Evolutionary conservation across 2,113 vertebrate genomes (phyloP), one percentile per base, ranked within the genome.

Genomic region (Oryzias celebensis): DNA sequence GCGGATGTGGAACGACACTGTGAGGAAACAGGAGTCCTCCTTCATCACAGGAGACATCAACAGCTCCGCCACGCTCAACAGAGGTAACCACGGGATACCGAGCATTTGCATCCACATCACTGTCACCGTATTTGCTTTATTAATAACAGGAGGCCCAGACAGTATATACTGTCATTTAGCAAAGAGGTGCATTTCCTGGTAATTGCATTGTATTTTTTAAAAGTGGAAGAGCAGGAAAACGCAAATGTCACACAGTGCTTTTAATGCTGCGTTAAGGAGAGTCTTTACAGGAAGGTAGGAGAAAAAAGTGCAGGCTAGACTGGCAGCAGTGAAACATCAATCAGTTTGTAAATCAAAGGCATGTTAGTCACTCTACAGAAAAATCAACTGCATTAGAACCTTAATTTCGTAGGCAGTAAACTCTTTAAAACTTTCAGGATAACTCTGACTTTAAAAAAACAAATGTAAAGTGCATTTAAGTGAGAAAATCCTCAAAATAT

Each of bases 1-100:
- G 79, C 93, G 97, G 87, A 99, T 99, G 97, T 99, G 97, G 97
- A 99, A 99, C 63, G 97, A 99, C 91, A 99, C 97, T 1, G 97
- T 99, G 85, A 93, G 97, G 91, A 99, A 99, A 78, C 97, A 99
- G 89, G 97, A 99, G 90, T 99, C 97, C 69, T 98, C 97, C 90
- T 99, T 99, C 92, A 98, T 99, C 90, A 98, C 97, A 45, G 96
- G 97, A 87, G 97, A 99, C 90, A 96, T 99, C 92, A 98, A 98
- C 93, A 99, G 96, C 90, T 97, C 97, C 54, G 94, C 96, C 2
- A 97, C 97, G 80, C 95, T 99, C 87, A 99, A 99, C 93, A 95
- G 96, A 98, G 97, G 97, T 99, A 97, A 94, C 91, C 90, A 92
- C 81, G 75, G 88, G 84, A 66, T 75, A 75, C 83, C 81, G 75